Conservation (phyloP, 2,113 vertebrate species). For the Platysternon megacephalum region DNA sequence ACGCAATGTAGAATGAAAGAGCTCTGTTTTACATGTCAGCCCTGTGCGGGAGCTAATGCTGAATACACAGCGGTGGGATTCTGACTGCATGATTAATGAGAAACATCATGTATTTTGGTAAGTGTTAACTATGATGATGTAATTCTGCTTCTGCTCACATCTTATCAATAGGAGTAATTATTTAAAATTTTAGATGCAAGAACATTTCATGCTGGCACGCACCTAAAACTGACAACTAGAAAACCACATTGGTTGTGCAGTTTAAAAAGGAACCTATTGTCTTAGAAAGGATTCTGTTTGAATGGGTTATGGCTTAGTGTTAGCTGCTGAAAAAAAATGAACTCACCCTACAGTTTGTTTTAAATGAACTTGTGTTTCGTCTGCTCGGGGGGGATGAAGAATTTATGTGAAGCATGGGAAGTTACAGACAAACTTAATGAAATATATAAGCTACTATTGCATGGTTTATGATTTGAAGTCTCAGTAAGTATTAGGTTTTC, state of each 20-base stretch:
- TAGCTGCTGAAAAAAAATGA: conserved; percentile 48
- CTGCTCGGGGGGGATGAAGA: conserved; percentile 36
- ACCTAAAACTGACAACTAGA: conserved; percentile 57
- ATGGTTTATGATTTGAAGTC: conserved; percentile 15
- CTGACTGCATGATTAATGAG: conserved; percentile 88
- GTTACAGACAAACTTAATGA: conserved; percentile 75
- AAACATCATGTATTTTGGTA: conserved; percentile 99
- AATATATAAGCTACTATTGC: conserved; percentile 60
- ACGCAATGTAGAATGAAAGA: conserved; percentile 82
- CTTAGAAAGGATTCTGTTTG: conserved; percentile 39
- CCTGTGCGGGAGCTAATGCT: conserved; percentile 81
- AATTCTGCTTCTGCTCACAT: conserved; percentile 55
- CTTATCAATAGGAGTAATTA: conserved; percentile 56
- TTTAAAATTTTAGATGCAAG: conserved; percentile 35
- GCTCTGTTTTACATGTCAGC: conserved; percentile 74
- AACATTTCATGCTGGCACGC: conserved; percentile 12
- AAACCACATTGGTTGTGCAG: conserved; percentile 56
- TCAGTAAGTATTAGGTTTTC: conserved; percentile 3
- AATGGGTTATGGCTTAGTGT: conserved; percentile 43
- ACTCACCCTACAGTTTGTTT: conserved; percentile 47
- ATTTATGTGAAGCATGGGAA: conserved; percentile 66
- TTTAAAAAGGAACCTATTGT: conserved; percentile 69
- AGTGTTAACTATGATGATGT: conserved; percentile 76
- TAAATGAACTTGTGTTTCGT: conserved; percentile 66
- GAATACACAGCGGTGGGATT: conserved; percentile 83